These are phyloP conservation scores for Paragorgia papillata DNA, from an alignment of 92 coral and sea anemone species.

Conservation along the genomic window DNA sequence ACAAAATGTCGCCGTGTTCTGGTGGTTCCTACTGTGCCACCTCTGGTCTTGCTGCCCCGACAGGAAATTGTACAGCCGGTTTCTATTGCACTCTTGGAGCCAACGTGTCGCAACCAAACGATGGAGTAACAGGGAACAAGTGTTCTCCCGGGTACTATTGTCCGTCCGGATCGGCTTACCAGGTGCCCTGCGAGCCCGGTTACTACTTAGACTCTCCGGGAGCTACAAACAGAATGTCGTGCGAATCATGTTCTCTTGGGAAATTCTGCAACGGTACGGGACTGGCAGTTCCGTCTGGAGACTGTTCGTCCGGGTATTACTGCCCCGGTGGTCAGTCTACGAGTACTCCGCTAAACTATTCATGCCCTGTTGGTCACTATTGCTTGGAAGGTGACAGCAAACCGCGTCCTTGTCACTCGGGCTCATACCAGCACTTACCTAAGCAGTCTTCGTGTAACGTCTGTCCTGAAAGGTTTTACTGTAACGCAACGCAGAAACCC, in stretches of 20 bases:
- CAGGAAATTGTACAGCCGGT: slow-evolving; percentile 87
- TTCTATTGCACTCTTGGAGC: slow-evolving; percentile 79
- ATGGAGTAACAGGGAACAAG: slow-evolving; percentile 72
- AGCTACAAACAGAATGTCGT: slow-evolving; percentile 69
- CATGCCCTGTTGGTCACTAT: slow-evolving; percentile 75
- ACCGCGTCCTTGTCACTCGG: slow-evolving; percentile 82
- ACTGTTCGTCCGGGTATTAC: slow-evolving; percentile 85
- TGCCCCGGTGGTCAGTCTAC: slow-evolving; percentile 92
- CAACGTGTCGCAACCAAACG: slow-evolving; percentile 68
- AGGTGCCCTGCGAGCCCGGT: slow-evolving; percentile 82
- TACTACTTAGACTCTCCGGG: slow-evolving; percentile 72
- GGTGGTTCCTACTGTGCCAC: slow-evolving; percentile 88
- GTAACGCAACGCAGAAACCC: slow-evolving; percentile 85
- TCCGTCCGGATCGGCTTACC: slow-evolving; percentile 73
- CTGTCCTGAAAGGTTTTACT: slow-evolving; percentile 86
- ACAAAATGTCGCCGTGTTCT: slow-evolving; percentile 68
- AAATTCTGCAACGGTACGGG: slow-evolving; percentile 86
- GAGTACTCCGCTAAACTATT: slow-evolving; percentile 68
- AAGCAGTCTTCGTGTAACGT: slow-evolving; percentile 68
- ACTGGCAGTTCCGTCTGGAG: slow-evolving; percentile 72
- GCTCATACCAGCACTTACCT: slow-evolving; percentile 73
- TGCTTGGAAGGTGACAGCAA: slow-evolving; percentile 73
- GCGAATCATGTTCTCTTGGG: slow-evolving; percentile 81
- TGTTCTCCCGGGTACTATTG: slow-evolving; percentile 86
- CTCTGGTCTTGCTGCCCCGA: slow-evolving; percentile 74